Evolutionary conservation across 2,888 invertebrate species (phyloP), one percentile per base, ranked within the genome.

Genomic region (Pseudanteris insignis): DNA sequence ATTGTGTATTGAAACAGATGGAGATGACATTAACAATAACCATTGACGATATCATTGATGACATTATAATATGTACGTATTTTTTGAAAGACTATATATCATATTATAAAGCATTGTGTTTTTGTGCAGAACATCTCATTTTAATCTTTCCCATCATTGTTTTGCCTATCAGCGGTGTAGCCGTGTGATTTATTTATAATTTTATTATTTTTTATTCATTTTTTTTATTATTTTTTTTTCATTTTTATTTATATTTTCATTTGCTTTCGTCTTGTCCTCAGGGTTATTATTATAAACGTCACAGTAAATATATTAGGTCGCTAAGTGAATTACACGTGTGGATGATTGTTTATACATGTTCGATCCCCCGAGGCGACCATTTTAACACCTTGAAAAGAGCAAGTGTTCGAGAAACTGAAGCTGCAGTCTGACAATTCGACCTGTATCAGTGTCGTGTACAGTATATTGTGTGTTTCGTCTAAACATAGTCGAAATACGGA

Each of bases 301-400:
- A 59, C 63, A 63, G 59, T 63, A 46, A 63, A 63, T 63, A 63
- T 58, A 59, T 59, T 63, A 63, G 63, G 63, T 63, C 63, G 55
- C 63, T 63, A 63, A 63, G 59, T 59, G 51, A 59, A 47, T 59
- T 59, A 51, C 48, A 48, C 54, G 37, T 44, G 55, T 50, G 44
- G 63, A 58, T 63, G n/a, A n/a, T 63, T 58, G 53, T 32, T 54
- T 48, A 63, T 60, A 41, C 47, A 58, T 63, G 43, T 58, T 54
- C 44, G 38, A 38, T 54, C 54, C 44, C 54, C 48, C 54, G 61
- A 38, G 48, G 54, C 54, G 61, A 61, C 47, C 58, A 38, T 36
- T 62, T 57, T 43, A 53, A 57, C 57, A 62, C 48, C 46, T 63
- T 54, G 54, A 63, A 63, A 46, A 58, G 58, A 58, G 58, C 58